Percentiles rank a stretch among this genome's conserved stretches.
phyloP scores from a whole-genome alignment of 2,797 vertebrate genomes.

The Agapornis canus region DNA sequence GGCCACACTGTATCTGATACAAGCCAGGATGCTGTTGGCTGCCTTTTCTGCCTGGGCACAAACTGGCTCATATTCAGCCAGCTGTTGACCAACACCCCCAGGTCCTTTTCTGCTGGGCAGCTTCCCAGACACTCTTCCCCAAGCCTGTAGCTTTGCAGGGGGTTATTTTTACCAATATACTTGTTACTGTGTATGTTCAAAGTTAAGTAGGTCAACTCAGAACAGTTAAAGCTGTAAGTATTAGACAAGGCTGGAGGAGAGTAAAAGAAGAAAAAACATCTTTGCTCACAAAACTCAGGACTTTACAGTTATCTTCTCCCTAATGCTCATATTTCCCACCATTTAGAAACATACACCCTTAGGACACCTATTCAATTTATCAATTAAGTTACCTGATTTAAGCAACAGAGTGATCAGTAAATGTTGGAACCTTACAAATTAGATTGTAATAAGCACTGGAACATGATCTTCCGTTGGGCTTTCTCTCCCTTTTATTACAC shows the following conservation, averaged over 20 bases:
- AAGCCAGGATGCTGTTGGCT: rapidly evolving
- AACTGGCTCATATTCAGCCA: background rate
- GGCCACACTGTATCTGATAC: background rate
- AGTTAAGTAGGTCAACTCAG: background rate
- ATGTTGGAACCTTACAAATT: background rate
- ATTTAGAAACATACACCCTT: background rate
- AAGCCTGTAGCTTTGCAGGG: background rate
- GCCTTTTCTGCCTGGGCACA: background rate
- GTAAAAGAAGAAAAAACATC: background rate
- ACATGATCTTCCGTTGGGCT: background rate
- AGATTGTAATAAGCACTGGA: background rate
- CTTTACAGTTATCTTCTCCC: background rate
- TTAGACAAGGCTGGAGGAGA: background rate
- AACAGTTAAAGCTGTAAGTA: background rate
- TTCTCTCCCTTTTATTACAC: background rate
- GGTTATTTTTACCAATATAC: background rate
- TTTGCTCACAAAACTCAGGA: background rate
- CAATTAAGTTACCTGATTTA: background rate
- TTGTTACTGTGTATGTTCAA: background rate
- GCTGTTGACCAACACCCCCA: background rate
- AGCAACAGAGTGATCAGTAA: background rate
- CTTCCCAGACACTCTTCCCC: background rate
- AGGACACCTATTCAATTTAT: background rate
- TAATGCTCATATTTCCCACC: background rate
- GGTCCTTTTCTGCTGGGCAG: background rate